These are phyloP conservation scores for Ophion ventricosus DNA, from an alignment of 2,888 invertebrate genomes.

Conservation along the genomic window DNA sequence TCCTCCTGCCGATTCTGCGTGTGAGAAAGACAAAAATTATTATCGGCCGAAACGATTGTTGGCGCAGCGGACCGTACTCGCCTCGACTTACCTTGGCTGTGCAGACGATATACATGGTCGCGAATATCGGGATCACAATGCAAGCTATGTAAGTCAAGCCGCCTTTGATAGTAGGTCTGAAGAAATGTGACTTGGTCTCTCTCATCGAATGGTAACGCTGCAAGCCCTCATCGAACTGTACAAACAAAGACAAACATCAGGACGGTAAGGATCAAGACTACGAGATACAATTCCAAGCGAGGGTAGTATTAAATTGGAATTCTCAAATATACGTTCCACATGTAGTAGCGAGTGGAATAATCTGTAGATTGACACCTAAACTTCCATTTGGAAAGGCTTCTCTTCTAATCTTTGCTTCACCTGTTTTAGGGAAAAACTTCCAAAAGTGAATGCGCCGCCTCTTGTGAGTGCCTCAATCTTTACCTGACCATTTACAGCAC, in stretches of 20 bases:
- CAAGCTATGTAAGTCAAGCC: conserved; percentile 80
- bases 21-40: conserved; percentile 40
- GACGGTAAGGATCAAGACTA: background rate
- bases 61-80: background rate
- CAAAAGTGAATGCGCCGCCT: no score
- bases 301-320: no score
- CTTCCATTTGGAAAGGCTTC: no score
- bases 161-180: conserved; percentile 87
- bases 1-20: conserved; percentile 84
- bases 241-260: conserved; percentile 79
- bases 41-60: background rate
- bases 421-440: no score
- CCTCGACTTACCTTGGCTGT: conserved; percentile 82
- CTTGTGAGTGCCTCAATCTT: no score
- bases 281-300: no score
- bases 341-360: no score
- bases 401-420: no score
- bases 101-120: conserved; percentile 85
- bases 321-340: no score
- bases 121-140: conserved; percentile 85
- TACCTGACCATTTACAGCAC: no score
- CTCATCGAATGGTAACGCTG: conserved; percentile 90
- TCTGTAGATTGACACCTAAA: no score
- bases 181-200: conserved; percentile 87
- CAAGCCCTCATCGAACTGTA: conserved; percentile 92